Conservation (phyloP, 2,888 invertebrate genomes). For the Agrilus biguttatus region DNA sequence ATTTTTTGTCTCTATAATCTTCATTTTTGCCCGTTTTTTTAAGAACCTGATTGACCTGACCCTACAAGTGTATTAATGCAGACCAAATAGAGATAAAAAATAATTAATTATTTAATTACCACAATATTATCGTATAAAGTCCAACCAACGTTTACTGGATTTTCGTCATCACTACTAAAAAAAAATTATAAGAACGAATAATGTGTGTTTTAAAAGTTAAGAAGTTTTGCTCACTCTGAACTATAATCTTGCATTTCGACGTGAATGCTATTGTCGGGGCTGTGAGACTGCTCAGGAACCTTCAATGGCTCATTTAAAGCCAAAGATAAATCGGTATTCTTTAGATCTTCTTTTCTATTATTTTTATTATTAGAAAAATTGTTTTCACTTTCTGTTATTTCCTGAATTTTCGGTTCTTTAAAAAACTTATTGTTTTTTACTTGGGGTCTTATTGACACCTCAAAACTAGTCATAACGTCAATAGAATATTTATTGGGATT, state of each 20-base stretch:
- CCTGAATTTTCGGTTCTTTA: slow-evolving; percentile 20
- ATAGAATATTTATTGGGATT: slow-evolving; percentile 42
- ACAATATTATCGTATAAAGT: slow-evolving; percentile 60
- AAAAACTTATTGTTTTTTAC: slow-evolving; percentile 6
- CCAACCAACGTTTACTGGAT: slow-evolving; percentile 47
- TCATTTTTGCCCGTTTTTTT: slow-evolving; percentile 23
- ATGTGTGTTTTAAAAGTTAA: slow-evolving; percentile 3
- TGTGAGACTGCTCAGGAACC: slow-evolving; percentile 26
- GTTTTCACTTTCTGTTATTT: slow-evolving; percentile 18
- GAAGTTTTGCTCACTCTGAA: slow-evolving; percentile 20
- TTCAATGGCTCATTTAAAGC: slow-evolving; percentile 22
- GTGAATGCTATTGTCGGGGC: slow-evolving; percentile 36
- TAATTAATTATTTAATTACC: slow-evolving; percentile 28
- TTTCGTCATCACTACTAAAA: slow-evolving; percentile 37
- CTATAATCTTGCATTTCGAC: slow-evolving; percentile 37
- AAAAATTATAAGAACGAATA: slow-evolving; percentile 5
- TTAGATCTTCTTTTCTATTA: slow-evolving; percentile 8
- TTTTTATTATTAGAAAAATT: neutral
- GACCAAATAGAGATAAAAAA: neutral
- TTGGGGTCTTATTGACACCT: slow-evolving; percentile 32
- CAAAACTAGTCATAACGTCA: slow-evolving; percentile 59
- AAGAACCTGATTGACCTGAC: slow-evolving; percentile 39
- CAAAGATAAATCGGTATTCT: slow-evolving; percentile 20
- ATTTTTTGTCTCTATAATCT: neutral
- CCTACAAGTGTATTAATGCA: slow-evolving; percentile 17